Evolutionary conservation across 2,888 invertebrate genomes (phyloP).

Genomic region (Agrochola litura): DNA sequence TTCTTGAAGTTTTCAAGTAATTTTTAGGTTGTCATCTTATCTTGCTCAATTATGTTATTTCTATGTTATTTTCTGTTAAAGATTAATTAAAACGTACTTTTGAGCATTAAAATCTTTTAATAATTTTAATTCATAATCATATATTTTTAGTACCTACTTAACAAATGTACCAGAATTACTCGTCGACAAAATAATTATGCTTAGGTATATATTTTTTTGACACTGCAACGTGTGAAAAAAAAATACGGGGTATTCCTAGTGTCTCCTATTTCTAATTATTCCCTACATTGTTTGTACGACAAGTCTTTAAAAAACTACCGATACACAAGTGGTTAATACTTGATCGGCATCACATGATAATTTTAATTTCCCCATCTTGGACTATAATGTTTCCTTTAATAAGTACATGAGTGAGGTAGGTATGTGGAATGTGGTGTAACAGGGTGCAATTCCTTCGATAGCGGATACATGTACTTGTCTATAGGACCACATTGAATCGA

Average conservation of each 20-base stretch:
- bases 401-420: slow-evolving; percentile 14
- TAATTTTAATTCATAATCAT: background rate
- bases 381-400: slow-evolving; percentile 22
- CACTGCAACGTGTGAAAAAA: background rate
- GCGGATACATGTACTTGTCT: slow-evolving; percentile 12
- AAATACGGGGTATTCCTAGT: background rate
- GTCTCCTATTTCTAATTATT: background rate
- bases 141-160: background rate
- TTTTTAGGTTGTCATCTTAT: background rate
- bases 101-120: background rate
- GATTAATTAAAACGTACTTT: background rate
- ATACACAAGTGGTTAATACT: background rate
- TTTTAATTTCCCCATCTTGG: slow-evolving; percentile 31
- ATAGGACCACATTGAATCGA: slow-evolving; percentile 18
- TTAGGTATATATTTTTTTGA: background rate
- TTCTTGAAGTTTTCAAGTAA: background rate
- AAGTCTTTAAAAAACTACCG: background rate
- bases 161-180: background rate
- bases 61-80: background rate
- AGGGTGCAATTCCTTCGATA: slow-evolving; percentile 24
- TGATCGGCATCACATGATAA: slow-evolving; percentile 7
- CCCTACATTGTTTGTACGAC: background rate
- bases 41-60: background rate
- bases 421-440: slow-evolving; percentile 42
- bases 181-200: background rate